Conservation (phyloP, 2,113 vertebrate species). For the Eudyptes chrysolophus region DNA sequence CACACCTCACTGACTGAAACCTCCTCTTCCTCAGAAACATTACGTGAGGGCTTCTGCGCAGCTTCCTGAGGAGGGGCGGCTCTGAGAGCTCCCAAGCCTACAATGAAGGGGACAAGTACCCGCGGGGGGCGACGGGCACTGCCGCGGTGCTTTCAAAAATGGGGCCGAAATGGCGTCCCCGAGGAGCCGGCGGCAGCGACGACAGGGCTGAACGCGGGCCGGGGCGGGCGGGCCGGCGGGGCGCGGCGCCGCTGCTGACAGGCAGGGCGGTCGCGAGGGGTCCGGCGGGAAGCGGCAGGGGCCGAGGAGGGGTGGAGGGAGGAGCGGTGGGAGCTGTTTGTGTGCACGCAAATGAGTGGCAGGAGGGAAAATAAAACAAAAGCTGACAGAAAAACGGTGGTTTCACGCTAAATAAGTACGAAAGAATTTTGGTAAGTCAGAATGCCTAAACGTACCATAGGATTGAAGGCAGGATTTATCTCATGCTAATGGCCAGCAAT, state of each 20-base stretch:
- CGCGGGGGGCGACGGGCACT: rapidly evolving
- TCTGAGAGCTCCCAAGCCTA: not conserved
- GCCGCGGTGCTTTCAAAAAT: rapidly evolving
- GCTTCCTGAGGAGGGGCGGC: rapidly evolving
- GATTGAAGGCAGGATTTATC: not conserved
- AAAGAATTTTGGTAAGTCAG: not conserved
- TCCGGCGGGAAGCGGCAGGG: rapidly evolving
- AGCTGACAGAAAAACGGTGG: rapidly evolving
- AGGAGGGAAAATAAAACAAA: rapidly evolving
- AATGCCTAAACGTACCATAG: not conserved
- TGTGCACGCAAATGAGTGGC: rapidly evolving
- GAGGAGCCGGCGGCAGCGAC: rapidly evolving
- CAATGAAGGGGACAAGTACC: rapidly evolving
- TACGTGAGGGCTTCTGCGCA: rapidly evolving
- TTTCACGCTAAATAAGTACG: rapidly evolving
- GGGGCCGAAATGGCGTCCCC: rapidly evolving
- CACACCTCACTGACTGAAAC: not conserved
- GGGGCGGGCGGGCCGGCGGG: too few relatives aligned
- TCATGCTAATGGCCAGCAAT: not conserved
- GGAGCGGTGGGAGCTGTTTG: rapidly evolving
- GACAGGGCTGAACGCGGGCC: too few relatives aligned
- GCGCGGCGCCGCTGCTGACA: not conserved
- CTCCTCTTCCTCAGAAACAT: not conserved
- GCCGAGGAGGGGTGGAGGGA: rapidly evolving
- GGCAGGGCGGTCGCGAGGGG: not conserved